Base-by-base conservation (phyloP, 2,797 vertebrate genomes). In the Hephaestus fuliginosus region DNA sequence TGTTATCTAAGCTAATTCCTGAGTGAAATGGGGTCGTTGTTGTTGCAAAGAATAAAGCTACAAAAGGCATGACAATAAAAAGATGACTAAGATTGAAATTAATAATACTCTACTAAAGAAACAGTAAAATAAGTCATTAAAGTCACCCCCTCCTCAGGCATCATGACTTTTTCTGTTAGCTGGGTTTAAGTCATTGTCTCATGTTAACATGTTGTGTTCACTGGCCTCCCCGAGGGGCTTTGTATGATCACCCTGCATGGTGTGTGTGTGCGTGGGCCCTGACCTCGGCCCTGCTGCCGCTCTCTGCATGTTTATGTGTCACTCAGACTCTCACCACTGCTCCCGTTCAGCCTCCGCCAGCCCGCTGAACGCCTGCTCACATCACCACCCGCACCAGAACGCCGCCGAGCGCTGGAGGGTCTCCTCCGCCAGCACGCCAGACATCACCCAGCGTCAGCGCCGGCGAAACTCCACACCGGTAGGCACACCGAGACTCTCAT, bases 311-410 rank as follows among this genome's bases (percentile, higher is more conserved):
- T 86, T 4, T 65, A 48, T 74, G 43, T 89, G 74, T 77, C 20
- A 20, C 78, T 94, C 93, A 97, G 96, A 94, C 88, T 96, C 84
- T 86, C 96, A 94, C 0, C 94, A 97, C 88, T 98, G 97, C 91
- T 97, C 96, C 60, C 96, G 96, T 90, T 97, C 97, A 30, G 96
- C 97, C 85, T 98, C 97, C 0, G 95, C 95, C 92, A 98, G 97
- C 89, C 97, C 97, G 7, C 94, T 99, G 81, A 96, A 95, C 2
- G 92, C 96, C 80, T 96, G 95, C 93, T 96, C 95, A 83, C 95
- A 94, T 86, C 95, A 96, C 88, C 95, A 96, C 86, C 94, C 95
- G 43, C 92, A 95, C 87, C 94, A 87, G 17, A 97, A 95, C 91
- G 92, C 94, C 62, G 84, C 96, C 0, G 96, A 97, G 76, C 96